These are phyloP conservation scores for Fabriciana adippe DNA, from an alignment of 2,888 invertebrate genomes.

Conservation along the genomic window DNA sequence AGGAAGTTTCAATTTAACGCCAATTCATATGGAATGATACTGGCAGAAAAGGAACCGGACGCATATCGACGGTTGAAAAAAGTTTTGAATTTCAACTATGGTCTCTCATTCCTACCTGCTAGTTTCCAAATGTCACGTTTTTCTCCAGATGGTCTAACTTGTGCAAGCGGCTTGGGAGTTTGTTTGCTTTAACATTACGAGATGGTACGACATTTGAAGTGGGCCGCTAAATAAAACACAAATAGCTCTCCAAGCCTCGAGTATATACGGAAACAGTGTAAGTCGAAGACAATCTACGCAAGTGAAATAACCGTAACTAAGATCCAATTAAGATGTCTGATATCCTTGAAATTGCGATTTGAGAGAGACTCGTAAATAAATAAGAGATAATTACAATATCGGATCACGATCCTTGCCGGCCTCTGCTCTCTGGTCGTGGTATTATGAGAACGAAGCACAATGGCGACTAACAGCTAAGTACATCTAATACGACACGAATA, in stretches of 20 bases:
- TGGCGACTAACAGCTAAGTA: slow-evolving; percentile 55
- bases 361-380: slow-evolving; percentile 73
- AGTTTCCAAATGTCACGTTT: slow-evolving; percentile 74
- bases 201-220: slow-evolving; percentile 80
- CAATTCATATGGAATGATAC: slow-evolving; percentile 77
- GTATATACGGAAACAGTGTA: slow-evolving; percentile 62
- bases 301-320: slow-evolving; percentile 69
- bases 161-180: slow-evolving; percentile 71
- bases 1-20: slow-evolving; percentile 79
- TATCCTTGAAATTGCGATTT: slow-evolving; percentile 72
- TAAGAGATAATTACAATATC: slow-evolving; percentile 77
- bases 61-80: slow-evolving; percentile 58
- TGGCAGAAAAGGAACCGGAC: slow-evolving; percentile 60
- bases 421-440: slow-evolving; percentile 64
- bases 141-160: slow-evolving; percentile 76
- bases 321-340: slow-evolving; percentile 75
- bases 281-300: slow-evolving; percentile 66
- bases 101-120: slow-evolving; percentile 57
- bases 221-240: slow-evolving; percentile 80
- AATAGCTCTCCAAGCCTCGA: slow-evolving; percentile 65
- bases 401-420: slow-evolving; percentile 72
- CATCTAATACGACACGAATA: slow-evolving; percentile 60
- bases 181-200: slow-evolving; percentile 80
- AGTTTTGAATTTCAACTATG: slow-evolving; percentile 63
- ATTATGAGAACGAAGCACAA: slow-evolving; percentile 65